Evolutionary conservation across 2,113 vertebrate species (phyloP).

Genomic region (Clarias magur): DNA sequence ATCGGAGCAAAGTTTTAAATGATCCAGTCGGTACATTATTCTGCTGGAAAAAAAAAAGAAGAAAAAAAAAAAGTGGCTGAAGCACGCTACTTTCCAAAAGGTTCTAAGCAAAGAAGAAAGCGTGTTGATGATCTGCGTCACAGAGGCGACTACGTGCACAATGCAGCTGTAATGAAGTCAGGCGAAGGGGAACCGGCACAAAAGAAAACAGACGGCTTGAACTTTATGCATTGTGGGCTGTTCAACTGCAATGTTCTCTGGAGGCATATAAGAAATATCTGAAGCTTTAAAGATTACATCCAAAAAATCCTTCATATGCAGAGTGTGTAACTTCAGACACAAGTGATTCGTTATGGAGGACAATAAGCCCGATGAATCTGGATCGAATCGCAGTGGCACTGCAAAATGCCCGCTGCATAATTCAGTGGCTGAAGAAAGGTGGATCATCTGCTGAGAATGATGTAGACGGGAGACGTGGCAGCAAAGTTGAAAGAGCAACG

Average conservation of each 20-base stretch:
- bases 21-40: slow-evolving; percentile 36
- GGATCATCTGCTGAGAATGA: slow-evolving; percentile 29
- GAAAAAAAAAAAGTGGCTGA: background rate
- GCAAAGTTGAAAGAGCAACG: slow-evolving; percentile 16
- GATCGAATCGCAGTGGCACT: slow-evolving; percentile 25
- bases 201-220: background rate
- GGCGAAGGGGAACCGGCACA: slow-evolving; percentile 16
- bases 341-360: background rate
- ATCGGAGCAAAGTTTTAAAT: too few relatives aligned
- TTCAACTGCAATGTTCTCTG: background rate
- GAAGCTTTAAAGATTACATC: background rate
- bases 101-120: slow-evolving; percentile 28
- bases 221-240: slow-evolving; percentile 20
- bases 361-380: slow-evolving; percentile 28
- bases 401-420: slow-evolving; percentile 27
- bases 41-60: background rate
- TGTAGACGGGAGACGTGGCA: slow-evolving; percentile 13
- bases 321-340: too few relatives aligned
- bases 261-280: slow-evolving; percentile 19
- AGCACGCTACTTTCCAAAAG: slow-evolving; percentile 32
- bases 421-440: slow-evolving; percentile 42
- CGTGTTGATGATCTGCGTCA: background rate
- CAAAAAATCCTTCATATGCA: too few relatives aligned
- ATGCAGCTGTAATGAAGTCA: slow-evolving; percentile 33
- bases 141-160: slow-evolving; percentile 18